Base-by-base conservation (phyloP, 2,797 vertebrate species). In the Falco rusticolus region DNA sequence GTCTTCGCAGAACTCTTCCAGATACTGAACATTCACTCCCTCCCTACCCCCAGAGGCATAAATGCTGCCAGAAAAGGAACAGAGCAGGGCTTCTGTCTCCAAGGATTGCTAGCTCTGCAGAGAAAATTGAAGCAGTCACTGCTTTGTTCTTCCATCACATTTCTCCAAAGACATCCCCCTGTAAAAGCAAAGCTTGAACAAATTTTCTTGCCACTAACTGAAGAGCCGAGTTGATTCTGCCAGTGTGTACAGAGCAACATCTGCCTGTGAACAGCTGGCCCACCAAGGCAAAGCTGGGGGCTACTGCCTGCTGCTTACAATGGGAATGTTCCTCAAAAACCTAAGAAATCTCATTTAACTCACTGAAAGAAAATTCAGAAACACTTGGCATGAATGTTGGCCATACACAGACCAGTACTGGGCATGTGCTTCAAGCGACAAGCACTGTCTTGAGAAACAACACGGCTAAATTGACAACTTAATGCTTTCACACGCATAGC, bases 211-310 rank as follows among this genome's bases (percentile, higher is more conserved):
- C 53, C 63, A 13, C 77, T 71, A 65, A 86, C 43, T 88, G 81
- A 65, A 81, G 85, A 78, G 80, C 69, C 18, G 56, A 86, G 82
- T 64, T 65, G 84, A 70, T 87, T 90, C 66, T 84, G 68, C 64
- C 78, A 69, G 65, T 53, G 93, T 93, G 71, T 50, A 11, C 82
- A 59, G 70, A 70, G 37, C 92, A 95, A 94, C 95, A 97, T 97
- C 97, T 97, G 96, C 56, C 88, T 37, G 4, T 53, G 83, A 94
- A 84, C 95, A 97, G 96, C 96, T 97, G 97, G 85, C 37, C 50
- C 1, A 10, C 65, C 57, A 64, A 39, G 48, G 88, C 85, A 63
- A 77, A 69, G 83, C 95, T 95, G 75, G 83, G 88, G 91, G 94
- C 82, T 78, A 28, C 41, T 87, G 90, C 87, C 68, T 71, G 89